Conservation (phyloP, 23 tunicate species). For the Trididemnum clinides region DNA sequence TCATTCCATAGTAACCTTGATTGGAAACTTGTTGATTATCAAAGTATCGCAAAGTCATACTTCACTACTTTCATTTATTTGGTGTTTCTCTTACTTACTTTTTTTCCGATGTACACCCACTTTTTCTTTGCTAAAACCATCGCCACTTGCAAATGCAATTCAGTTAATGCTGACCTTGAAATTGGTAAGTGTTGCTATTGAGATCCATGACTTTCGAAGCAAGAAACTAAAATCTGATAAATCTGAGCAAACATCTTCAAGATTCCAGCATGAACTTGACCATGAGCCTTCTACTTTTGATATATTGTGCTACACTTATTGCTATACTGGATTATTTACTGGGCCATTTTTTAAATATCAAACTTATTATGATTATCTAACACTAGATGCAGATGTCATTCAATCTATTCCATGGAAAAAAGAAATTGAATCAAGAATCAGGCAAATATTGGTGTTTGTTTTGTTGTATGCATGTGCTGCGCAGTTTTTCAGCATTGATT, state of each 20-base stretch:
- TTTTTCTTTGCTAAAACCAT: conserved; percentile 52
- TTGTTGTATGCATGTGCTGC: conserved; percentile 38
- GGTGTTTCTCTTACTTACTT: conserved; percentile 61
- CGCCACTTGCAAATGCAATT: conserved; percentile 77
- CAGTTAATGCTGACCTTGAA: conserved; percentile 78
- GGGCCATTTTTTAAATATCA: conserved; percentile 80
- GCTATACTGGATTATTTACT: conserved; percentile 86
- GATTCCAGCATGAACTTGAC: conserved; percentile 52
- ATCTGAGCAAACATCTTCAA: background rate
- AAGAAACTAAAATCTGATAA: background rate
- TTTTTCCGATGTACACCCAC: conserved; percentile 75
- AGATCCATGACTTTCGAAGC: conserved; percentile 60
- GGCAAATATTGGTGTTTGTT: conserved; percentile 46
- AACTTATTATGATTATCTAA: conserved; percentile 70
- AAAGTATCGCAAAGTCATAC: conserved; percentile 60
- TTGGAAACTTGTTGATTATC: conserved; percentile 64
- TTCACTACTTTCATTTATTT: conserved; percentile 60
- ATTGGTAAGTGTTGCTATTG: conserved; percentile 83
- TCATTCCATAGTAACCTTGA: conserved; percentile 45
- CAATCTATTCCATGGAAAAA: conserved; percentile 54
- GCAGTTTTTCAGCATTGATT: conserved; percentile 31
- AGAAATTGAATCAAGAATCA: conserved; percentile 47
- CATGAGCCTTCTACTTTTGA: conserved; percentile 63
- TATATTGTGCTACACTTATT: conserved; percentile 69
- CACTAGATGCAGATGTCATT: background rate